Base-by-base conservation (phyloP, 2,888 invertebrate species). In the Cerastoderma edule region DNA sequence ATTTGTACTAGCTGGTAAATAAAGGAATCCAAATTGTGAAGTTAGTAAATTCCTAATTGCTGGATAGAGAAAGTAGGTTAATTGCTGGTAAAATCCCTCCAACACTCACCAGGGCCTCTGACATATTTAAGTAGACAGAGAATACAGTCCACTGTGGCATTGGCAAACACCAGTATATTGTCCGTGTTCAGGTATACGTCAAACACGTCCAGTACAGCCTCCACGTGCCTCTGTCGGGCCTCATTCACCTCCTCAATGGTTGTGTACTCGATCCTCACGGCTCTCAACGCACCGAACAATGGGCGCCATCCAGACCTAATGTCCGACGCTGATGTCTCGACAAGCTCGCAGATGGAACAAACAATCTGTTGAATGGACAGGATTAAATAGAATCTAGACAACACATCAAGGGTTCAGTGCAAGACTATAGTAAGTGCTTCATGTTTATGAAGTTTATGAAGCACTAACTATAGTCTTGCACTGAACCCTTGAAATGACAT, bases 281-380 rank as follows among this genome's bases (percentile, higher is more conserved):
- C 97, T 27, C 98, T 95, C 54, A 99, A 93, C 0, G 98, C 98
- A 16, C 98, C 98, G 91, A 99, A 99, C 1, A 99, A 93, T 0
- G 99, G 97, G 68, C 98, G 94, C 99, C 99, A 99, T 0, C 99
- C 99, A 0, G 98, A 98, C 84, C 97, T 95, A 53, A 99, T 97
- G 94, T 98, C 98, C 76, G 96, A 96, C 86, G 97, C 95, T 92
- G 97, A 98, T 0, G 97, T 97, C 93, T 98, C 98, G 0, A 99
- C 98, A 88, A 99, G 97, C 93, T 98, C 98, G 92, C 98, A 98
- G 63, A 99, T 95, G 86, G 97, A 98, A 69, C 97, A 97, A 56
- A 99, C 97, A 87, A 99, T 97, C 96, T 97, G 24, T 60, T 3
- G 57, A 32, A 28, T 22, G 22, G 22, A 71, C 96, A 87, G 96